Base-by-base conservation (phyloP, 2,888 invertebrate species). In the Amblyteles armatorius region DNA sequence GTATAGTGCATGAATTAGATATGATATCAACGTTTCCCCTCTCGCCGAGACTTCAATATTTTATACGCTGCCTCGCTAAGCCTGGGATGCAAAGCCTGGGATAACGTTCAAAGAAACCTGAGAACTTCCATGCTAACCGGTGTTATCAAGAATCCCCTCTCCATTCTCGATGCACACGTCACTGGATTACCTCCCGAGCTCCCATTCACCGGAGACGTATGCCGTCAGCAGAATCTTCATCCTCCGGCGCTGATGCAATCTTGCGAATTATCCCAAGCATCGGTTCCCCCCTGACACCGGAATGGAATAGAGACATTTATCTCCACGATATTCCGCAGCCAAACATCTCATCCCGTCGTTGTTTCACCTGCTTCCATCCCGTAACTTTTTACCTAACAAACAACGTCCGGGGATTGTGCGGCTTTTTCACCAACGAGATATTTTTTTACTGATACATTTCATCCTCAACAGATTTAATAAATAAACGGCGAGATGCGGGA, bases 91-190 rank as follows among this genome's bases (percentile, higher is more conserved):
- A 73, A 52, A 63, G 50, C n/a, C 72, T 3, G 11, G 68, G 73
- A 76, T 50, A 76, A 65, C 48, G 63, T 77, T 79, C 80, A 84
- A 80, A 77, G 77, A 72, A 72, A 81, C 77, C 73, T 67, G 73
- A 84, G 68, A 81, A 84, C 77, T 77, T 76, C 13, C 77, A 22
- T 67, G 36, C 22, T 48, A 36, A 78, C 29, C 81, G 33, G 44
- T 44, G 57, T 44, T 13, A 44, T 73, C 72, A 22, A 63, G 19
- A 57, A 6, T 22, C 7, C 13, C 22, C 57, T 26, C 26, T 26
- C 26, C 52, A 63, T 57, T 50, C 44, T 7, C 40, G 63, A 22
- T 69, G 63, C 65, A 26, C 60, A 55, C 63, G 71, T 76, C 55
- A 71, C 60, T 74, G 60, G 52, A 9, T 52, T 13, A 52, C 48